phyloP scores from a whole-genome alignment of 2,113 vertebrate genomes.

The Prionailurus viverrinus region DNA sequence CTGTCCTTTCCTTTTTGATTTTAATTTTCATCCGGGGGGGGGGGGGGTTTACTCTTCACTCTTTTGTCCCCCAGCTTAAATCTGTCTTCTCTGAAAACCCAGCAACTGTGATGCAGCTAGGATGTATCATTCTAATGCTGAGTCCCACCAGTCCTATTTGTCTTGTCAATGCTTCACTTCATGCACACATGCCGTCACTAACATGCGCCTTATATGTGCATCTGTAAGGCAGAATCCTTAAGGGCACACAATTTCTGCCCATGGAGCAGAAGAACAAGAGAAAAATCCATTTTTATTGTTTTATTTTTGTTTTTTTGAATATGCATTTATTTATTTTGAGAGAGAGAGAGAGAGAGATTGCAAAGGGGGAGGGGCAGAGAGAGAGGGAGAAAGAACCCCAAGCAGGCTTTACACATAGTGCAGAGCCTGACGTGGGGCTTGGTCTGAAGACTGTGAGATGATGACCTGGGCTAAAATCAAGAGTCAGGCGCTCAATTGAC shows the following conservation, averaged over 20 bases:
- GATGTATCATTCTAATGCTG: fast-evolving
- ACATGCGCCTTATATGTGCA: background rate
- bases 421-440: too few relatives aligned
- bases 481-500: too few relatives aligned
- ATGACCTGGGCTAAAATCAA: too few relatives aligned
- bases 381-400: too few relatives aligned
- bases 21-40: too few relatives aligned
- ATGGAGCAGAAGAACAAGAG: background rate
- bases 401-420: too few relatives aligned
- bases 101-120: fast-evolving
- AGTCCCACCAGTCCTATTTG: fast-evolving
- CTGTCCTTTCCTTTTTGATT: background rate
- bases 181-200: fast-evolving
- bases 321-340: too few relatives aligned
- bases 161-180: background rate
- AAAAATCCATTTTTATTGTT: too few relatives aligned
- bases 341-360: too few relatives aligned
- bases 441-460: too few relatives aligned
- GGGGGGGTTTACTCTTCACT: background rate
- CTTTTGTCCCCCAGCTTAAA: fast-evolving
- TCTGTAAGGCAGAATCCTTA: background rate
- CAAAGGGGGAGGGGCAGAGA: too few relatives aligned
- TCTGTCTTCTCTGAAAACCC: background rate
- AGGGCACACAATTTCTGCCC: fast-evolving
- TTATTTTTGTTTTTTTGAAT: too few relatives aligned